These are phyloP conservation scores for Drosophila monieri DNA, from an alignment of 2,888 invertebrate genomes.

Conservation along the genomic window DNA sequence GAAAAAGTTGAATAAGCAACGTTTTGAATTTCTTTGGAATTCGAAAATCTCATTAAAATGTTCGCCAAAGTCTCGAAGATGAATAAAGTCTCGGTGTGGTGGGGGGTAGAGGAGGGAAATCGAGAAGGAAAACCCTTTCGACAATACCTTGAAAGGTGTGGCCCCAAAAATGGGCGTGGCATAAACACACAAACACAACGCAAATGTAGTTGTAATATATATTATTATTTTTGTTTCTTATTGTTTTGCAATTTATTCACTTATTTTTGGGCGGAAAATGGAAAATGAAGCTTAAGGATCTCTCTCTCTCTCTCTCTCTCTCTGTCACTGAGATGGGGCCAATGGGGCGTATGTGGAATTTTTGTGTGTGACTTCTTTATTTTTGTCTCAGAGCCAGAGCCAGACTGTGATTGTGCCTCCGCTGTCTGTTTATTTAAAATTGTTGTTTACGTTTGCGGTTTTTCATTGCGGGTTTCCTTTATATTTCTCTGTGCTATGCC, in stretches of 20 bases:
- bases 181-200: conserved; percentile 10
- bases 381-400: not conserved
- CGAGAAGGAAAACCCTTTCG: conserved; percentile 18
- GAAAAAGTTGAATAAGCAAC: conserved; percentile 36
- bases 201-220: conserved; percentile 27
- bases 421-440: conserved; percentile 18
- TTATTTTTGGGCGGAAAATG: not conserved
- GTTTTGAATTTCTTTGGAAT: conserved; percentile 60
- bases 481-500: not conserved
- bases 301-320: too few species aligned
- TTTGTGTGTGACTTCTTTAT: conserved; percentile 29
- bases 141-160: conserved; percentile 11
- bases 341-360: conserved; percentile 45
- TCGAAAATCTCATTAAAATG: conserved; percentile 71
- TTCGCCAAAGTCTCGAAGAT: conserved; percentile 37
- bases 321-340: too few species aligned
- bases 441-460: conserved; percentile 37
- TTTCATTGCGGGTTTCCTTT: conserved; percentile 1
- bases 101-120: not conserved
- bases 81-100: not conserved
- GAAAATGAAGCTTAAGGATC: too few species aligned
- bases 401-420: too few species aligned
- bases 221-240: conserved; percentile 15
- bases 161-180: conserved; percentile 2
- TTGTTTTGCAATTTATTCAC: conserved; percentile 2